A percentile compares a stretch with the other conserved stretches of the same genome.
Conservation (phyloP, 2,888 invertebrate species). For the Eupithecia abbreviata region DNA sequence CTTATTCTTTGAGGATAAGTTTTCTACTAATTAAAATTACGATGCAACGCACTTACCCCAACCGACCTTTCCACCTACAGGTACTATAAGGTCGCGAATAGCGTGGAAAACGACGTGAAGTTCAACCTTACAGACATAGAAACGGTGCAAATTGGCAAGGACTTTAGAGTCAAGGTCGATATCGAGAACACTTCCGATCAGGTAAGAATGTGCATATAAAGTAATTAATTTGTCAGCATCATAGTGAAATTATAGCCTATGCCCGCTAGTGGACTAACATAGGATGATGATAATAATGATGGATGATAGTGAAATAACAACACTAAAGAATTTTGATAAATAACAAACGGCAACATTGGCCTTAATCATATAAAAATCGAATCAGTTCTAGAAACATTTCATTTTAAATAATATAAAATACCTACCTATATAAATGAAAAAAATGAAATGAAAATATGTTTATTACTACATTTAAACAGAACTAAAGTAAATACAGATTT, state of each 20-base stretch:
- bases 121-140: conserved; percentile 88
- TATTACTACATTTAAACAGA: no score
- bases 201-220: conserved; percentile 49
- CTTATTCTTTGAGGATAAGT: neutral
- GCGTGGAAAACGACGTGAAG: conserved; percentile 84
- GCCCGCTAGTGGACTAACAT: no score
- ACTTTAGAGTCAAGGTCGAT: conserved; percentile 86
- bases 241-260: neutral
- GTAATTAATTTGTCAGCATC: neutral
- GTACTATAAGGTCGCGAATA: conserved; percentile 85
- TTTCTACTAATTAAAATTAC: neutral
- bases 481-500: no score
- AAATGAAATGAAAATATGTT: no score
- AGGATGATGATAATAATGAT: no score
- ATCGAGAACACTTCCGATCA: conserved; percentile 85
- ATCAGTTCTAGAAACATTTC: no score
- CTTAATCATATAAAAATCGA: no score
- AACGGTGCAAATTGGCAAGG: conserved; percentile 87
- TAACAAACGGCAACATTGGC: no score
- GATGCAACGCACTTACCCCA: neutral
- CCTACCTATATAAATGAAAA: no score
- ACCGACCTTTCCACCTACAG: conserved; percentile 52
- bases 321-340: no score
- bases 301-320: no score
- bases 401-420: no score